Conservation (phyloP, 2,113 vertebrate species). For the Odontophorus gujanensis region DNA sequence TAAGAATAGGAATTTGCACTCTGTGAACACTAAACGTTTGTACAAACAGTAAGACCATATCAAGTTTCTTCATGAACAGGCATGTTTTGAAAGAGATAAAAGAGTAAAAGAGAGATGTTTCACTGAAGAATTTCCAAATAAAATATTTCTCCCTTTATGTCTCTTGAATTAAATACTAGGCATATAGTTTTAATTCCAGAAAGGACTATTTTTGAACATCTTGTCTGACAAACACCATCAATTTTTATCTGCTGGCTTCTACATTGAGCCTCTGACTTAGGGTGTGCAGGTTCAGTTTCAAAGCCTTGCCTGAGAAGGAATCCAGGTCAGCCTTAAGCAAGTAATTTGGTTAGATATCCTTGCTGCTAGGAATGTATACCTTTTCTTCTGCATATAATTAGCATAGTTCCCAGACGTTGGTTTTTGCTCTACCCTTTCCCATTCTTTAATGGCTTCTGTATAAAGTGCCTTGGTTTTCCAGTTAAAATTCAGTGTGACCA, state of each 20-base stretch:
- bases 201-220: slow-evolving; percentile 2
- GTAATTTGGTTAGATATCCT: slow-evolving; percentile 16
- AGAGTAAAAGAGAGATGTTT: background rate
- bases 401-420: slow-evolving; percentile 10
- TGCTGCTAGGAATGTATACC: background rate
- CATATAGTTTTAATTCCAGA: background rate
- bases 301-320: slow-evolving; percentile 36
- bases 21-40: background rate
- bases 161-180: background rate
- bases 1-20: background rate
- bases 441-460: slow-evolving; percentile 34
- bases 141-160: background rate
- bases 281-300: slow-evolving; percentile 4
- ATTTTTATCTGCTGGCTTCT: slow-evolving; percentile 14
- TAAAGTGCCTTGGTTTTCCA: background rate
- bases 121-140: slow-evolving; percentile 26
- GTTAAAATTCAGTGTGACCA: background rate
- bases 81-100: background rate
- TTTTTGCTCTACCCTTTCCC: slow-evolving; percentile 6
- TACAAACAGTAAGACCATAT: background rate
- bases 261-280: background rate
- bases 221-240: background rate
- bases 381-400: slow-evolving; percentile 16
- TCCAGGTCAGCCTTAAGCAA: slow-evolving; percentile 16
- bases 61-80: slow-evolving; percentile 2